Evolutionary conservation across 2,888 invertebrate species (phyloP).

Genomic region (Cephonodes hylas): DNA sequence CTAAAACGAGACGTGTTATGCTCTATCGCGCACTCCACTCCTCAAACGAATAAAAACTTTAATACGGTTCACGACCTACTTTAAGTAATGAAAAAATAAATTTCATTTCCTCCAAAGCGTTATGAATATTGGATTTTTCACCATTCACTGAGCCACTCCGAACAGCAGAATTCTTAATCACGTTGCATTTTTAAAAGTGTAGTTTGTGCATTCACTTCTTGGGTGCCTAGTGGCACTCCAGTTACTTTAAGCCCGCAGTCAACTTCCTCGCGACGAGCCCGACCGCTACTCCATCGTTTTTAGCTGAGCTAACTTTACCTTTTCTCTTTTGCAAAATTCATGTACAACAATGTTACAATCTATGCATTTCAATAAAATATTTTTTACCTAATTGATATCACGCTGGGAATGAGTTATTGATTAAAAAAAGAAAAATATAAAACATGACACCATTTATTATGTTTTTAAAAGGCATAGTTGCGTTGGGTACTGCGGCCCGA

Average conservation of each 20-base stretch:
- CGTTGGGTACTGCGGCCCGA: not conserved
- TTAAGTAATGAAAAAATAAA: not conserved
- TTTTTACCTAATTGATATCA: not conserved
- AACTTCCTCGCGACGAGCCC: not conserved
- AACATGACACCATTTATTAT: not conserved
- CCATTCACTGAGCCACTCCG: not conserved
- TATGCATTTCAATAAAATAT: not conserved
- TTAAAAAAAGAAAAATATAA: not conserved
- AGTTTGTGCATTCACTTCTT: constrained; percentile 7
- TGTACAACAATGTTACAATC: not conserved
- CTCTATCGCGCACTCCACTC: not conserved
- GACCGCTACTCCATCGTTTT: constrained; percentile 1
- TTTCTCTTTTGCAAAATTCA: not conserved
- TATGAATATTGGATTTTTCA: constrained; percentile 1
- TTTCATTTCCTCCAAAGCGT: not conserved
- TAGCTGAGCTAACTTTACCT: not conserved
- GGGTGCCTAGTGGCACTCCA: constrained; percentile 3
- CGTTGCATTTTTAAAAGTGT: constrained; percentile 2
- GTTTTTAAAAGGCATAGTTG: not conserved
- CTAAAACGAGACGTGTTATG: constrained; percentile 4
- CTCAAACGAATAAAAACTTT: not conserved
- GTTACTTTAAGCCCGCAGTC: not conserved
- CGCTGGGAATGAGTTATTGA: no score
- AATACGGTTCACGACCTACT: not conserved
- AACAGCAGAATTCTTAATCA: constrained; percentile 4